Conservation (phyloP, 2,888 invertebrate species). For the Oegoconia quadripuncta region DNA sequence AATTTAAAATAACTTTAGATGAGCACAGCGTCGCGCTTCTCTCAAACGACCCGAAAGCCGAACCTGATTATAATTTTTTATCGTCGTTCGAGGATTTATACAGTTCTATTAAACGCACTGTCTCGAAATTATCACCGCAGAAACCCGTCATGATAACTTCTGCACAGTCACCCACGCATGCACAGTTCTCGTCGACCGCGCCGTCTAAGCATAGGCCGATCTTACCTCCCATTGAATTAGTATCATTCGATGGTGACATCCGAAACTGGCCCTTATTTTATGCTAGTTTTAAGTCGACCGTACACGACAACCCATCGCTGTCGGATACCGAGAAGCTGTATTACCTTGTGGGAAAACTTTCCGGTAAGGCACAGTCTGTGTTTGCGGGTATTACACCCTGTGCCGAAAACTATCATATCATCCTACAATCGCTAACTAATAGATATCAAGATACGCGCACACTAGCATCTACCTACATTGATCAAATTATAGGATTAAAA, state of each 20-base stretch:
- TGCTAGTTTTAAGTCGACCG: constrained; percentile 9
- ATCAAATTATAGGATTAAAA: constrained; percentile 12
- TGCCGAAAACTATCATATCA: constrained; percentile 13
- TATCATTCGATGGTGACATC: constrained; percentile 11
- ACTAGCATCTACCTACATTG: constrained; percentile 12
- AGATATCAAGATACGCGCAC: constrained; percentile 17
- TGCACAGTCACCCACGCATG: no score
- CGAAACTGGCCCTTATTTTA: no score
- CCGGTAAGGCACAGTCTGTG: constrained; percentile 13
- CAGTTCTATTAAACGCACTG: no score
- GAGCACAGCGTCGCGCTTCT: no score
- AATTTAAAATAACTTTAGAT: no score
- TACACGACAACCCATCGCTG: constrained; percentile 10
- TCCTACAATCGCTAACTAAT: constrained; percentile 10
- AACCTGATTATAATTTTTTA: no score
- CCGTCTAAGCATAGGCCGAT: neutral
- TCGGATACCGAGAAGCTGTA: constrained; percentile 15
- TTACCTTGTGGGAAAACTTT: constrained; percentile 14
- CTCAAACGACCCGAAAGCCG: no score
- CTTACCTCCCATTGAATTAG: constrained; percentile 7
- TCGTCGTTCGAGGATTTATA: no score
- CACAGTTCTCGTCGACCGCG: no score
- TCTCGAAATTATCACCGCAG: no score
- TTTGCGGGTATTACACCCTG: constrained; percentile 12
- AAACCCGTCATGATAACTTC: no score